Evolutionary conservation across 2,888 invertebrate genomes (phyloP).

Genomic region (Meliscaeva auricollis): DNA sequence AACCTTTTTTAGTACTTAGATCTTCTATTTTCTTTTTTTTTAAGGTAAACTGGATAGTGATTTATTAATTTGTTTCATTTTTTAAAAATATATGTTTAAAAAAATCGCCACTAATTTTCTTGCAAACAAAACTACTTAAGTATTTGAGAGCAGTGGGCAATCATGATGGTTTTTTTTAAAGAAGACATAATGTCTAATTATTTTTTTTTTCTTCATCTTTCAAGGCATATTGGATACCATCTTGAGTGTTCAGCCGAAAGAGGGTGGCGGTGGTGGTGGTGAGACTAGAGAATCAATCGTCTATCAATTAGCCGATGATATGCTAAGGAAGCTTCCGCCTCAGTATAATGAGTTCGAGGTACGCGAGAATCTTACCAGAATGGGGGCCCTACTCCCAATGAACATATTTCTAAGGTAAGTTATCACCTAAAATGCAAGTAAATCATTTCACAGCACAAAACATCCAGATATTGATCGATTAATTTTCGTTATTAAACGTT

Average conservation of each 20-base stretch:
- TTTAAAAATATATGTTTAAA: no score
- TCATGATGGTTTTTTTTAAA: not conserved
- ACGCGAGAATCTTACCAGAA: conserved; percentile 93
- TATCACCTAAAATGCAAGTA: not conserved
- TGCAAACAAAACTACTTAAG: no score
- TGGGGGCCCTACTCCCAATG: conserved; percentile 97
- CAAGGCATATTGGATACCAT: conserved; percentile 94
- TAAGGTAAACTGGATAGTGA: no score
- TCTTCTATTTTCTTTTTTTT: no score
- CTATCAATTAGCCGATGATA: conserved; percentile 96
- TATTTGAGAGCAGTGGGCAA: not conserved
- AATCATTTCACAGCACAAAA: no score
- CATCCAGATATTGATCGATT: conserved; percentile 51
- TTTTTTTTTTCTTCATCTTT: conserved; percentile 29
- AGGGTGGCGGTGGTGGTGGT: conserved; percentile 95
- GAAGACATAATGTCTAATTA: not conserved
- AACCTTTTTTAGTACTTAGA: no score
- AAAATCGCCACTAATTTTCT: no score
- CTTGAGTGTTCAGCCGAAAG: conserved; percentile 98
- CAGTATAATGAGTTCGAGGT: conserved; percentile 96
- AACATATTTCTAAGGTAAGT: conserved; percentile 93
- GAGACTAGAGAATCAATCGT: conserved; percentile 97
- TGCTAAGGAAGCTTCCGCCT: conserved; percentile 93
- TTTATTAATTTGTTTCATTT: no score
- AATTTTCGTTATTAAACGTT: conserved; percentile 37